Evolutionary conservation across 2,113 vertebrate species (phyloP), one percentile per base, ranked within the genome.

Genomic region (Procapra przewalskii): DNA sequence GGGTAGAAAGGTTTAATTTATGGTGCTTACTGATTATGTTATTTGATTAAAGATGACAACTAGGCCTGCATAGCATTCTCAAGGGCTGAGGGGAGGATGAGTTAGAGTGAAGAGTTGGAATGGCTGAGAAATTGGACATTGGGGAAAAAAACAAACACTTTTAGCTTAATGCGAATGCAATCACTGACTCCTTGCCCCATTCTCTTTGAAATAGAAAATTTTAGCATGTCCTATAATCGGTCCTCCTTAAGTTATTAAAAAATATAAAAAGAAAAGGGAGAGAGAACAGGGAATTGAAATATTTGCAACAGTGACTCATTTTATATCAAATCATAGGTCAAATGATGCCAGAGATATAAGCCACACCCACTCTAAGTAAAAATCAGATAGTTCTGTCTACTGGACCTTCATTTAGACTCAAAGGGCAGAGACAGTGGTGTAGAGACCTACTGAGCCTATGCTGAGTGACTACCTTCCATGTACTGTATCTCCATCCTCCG

Each of bases 21-120:
- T 86, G 19, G 67, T 48, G 60, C 96, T 88, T 80, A 90, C 85
- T 90, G 90, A 97, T 86, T 52, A 88, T 80, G 60, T 50, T 91
- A 90, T 90, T 91, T 96, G 90, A 95, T 97, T 96, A 90, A 91
- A 92, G 91, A 95, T 97, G 67, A 97, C 81, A 94, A 67, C 36
- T 57, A 88, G 55, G n/a, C 33, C 90, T 97, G 64, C 48, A 59
- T 60, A 75, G 59, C 89, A 97, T 93, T 92, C 89, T 97, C 96
- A 59, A 52, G 90, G 93, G 75, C 87, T 96, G 89, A 96, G 79
- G 27, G 94, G 50, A 92, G 87, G 43, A 33, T 64, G 71, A 90
- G 13, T 94, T 71, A 45, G 59, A 91, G 43, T 33, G 36, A 77
- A 67, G 40, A 87, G 48, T 91, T 94, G 88, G 67, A 40, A 83